A percentile compares a stretch with the other conserved stretches of the same genome.
Evolutionary conservation across 2,797 vertebrate species (phyloP).

Genomic region (Pelodytes ibericus): DNA sequence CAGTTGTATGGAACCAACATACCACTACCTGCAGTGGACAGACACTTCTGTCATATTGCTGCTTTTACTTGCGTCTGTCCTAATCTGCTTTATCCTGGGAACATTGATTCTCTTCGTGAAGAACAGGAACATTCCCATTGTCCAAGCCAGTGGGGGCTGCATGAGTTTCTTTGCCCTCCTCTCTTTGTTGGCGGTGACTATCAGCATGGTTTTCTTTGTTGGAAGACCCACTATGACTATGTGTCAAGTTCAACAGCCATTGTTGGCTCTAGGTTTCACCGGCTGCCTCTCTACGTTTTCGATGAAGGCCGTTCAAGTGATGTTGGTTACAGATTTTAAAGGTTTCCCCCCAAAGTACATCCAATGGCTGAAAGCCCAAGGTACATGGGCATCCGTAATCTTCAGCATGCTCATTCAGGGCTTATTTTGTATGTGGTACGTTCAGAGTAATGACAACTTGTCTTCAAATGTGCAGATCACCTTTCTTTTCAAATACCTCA

Average conservation of each 20-base stretch:
- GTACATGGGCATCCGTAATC: conserved; percentile 25
- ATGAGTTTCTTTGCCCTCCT: conserved; percentile 71
- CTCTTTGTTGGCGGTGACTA: conserved; percentile 69
- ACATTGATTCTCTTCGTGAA: conserved; percentile 70
- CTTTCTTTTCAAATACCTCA: conserved; percentile 39
- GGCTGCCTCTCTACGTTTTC: conserved; percentile 78
- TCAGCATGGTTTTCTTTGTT: conserved; percentile 77
- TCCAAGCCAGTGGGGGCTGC: conserved; percentile 75
- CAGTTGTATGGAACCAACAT: conserved; percentile 72
- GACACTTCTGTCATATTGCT: conserved; percentile 67
- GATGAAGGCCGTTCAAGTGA: conserved; percentile 68
- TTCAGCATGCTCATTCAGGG: conserved; percentile 29
- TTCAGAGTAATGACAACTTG: not conserved
- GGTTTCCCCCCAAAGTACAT: conserved; percentile 23
- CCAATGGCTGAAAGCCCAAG: conserved; percentile 30
- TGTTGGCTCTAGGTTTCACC: conserved; percentile 65
- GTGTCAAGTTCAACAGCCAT: conserved; percentile 77
- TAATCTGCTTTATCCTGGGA: conserved; percentile 61
- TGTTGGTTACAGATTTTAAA: conserved; percentile 47
- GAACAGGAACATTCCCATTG: conserved; percentile 71
- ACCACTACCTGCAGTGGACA: conserved; percentile 74
- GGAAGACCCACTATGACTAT: conserved; percentile 69
- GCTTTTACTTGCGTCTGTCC: conserved; percentile 59
- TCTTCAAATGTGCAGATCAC: conserved; percentile 17
- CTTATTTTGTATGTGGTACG: conserved; percentile 32